Percentiles rank a stretch among this genome's conserved stretches.
phyloP scores from a whole-genome alignment of 2,113 vertebrate species.

The Lepus europaeus region DNA sequence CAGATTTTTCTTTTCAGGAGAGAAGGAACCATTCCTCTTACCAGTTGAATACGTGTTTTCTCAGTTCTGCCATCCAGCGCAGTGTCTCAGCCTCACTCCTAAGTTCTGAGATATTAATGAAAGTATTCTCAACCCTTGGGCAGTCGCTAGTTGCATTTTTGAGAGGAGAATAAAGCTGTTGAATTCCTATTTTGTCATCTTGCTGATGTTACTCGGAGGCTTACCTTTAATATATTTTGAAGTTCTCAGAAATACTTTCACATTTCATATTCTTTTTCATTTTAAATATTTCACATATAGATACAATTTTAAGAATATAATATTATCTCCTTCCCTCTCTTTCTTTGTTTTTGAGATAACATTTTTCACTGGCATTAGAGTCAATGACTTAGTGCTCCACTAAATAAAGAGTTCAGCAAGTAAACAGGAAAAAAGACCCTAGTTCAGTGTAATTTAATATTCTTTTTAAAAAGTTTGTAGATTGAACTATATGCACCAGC shows the following conservation, averaged over 20 bases:
- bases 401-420: no score
- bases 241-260: not conserved
- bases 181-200: not conserved
- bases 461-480: not conserved
- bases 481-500: not conserved
- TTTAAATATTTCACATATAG: no score
- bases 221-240: not conserved
- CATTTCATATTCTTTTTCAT: no score
- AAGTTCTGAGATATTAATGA: not conserved
- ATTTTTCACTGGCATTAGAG: no score
- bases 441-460: no score
- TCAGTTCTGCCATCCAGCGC: not conserved
- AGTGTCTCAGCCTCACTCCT: not conserved
- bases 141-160: not conserved
- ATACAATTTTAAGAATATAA: no score
- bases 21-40: not conserved
- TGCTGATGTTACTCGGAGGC: not conserved
- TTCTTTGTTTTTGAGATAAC: no score
- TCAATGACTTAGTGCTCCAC: no score
- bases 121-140: not conserved
- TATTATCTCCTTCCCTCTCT: no score
- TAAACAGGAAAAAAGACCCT: no score
- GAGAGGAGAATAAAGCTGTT: not conserved
- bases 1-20: no score
- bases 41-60: not conserved